Evolutionary conservation across 2,797 vertebrate genomes (phyloP).

Genomic region (Thunnus albacares): DNA sequence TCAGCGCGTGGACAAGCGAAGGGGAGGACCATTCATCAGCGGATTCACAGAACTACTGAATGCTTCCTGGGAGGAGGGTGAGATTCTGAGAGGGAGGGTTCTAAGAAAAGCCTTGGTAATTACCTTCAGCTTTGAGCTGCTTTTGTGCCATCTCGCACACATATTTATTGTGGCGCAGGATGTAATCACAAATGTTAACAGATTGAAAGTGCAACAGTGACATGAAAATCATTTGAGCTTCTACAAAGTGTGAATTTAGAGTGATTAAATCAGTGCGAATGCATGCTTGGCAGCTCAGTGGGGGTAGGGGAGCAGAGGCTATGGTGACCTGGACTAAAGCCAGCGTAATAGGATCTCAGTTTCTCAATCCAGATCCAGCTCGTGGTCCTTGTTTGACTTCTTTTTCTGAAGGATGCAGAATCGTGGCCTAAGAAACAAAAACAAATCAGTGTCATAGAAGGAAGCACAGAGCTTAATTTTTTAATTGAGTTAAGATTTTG

Average conservation of each 20-base stretch:
- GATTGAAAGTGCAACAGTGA: constrained; percentile 50
- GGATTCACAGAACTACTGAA: constrained; percentile 86
- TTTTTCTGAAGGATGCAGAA: constrained; percentile 86
- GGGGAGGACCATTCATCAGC: constrained; percentile 84
- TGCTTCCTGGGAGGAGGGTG: constrained; percentile 87
- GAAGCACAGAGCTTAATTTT: neutral
- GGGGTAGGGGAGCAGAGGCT: constrained; percentile 56
- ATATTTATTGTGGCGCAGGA: constrained; percentile 47
- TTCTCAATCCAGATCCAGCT: constrained; percentile 73
- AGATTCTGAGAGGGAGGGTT: constrained; percentile 86
- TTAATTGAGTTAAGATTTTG: neutral
- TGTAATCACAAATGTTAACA: constrained; percentile 20
- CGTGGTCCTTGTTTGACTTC: constrained; percentile 53
- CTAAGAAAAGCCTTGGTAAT: constrained; percentile 89
- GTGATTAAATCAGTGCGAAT: constrained; percentile 30
- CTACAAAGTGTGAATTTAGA: constrained; percentile 34
- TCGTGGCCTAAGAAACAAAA: constrained; percentile 84
- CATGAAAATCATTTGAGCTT: constrained; percentile 22
- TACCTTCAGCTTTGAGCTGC: constrained; percentile 88
- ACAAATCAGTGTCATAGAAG: constrained; percentile 6
- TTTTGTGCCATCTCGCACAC: constrained; percentile 59
- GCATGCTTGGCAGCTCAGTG: constrained; percentile 36
- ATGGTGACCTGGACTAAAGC: constrained; percentile 70
- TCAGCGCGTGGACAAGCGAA: constrained; percentile 78
- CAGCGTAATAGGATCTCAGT: constrained; percentile 79